Evolutionary conservation across 1,140 invertebrate species (phyloP), one percentile per base, ranked within the genome.

Genomic region (Zaprionus africanus): DNA sequence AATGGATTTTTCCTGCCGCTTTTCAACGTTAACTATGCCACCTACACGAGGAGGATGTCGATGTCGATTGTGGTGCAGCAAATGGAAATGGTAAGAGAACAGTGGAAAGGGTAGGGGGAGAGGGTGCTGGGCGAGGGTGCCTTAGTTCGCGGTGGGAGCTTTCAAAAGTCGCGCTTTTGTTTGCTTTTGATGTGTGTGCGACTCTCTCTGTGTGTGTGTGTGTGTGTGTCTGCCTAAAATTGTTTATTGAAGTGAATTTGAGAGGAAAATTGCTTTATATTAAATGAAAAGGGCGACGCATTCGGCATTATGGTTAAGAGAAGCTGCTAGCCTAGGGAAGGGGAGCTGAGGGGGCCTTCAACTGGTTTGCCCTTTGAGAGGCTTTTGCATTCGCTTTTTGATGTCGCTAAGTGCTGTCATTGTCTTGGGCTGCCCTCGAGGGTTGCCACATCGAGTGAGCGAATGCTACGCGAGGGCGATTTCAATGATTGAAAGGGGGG

Each of bases 261-360:
- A 87, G 79, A 80, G 83, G 83, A 87, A 87, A 87, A 87, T 87
- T 87, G 83, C 83, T 87, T 87, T 87, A 82, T 87, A 86, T 82
- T 80, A 86, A 87, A 86, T 86, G 75, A 78, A 82, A 81, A 62
- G 66, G 65, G 69, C 69, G 67, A 72, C 68, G 74, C 61, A 76
- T 72, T 74, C 54, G 73, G 67, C 73, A 70, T 76, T 64, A 76
- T 70, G 60, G 59, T 70, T 63, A 76, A 58, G 49, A 53, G 66
- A 31, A 24, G 24, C 31, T 54, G 46, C 58, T 67, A 58, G 54
- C 36, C 34, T 13, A 15, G 26, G 26, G 51, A 41, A 2, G 24
- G 6, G 6, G 6, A 6, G 53, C 9, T 11, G 19, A 19, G 28
- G n/a, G 1, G 54, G 28, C 11, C 54, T 28, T 24, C 34, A 64